These are phyloP conservation scores for Clunio marinus DNA, from an alignment of 2,888 invertebrate species.

Conservation along the genomic window DNA sequence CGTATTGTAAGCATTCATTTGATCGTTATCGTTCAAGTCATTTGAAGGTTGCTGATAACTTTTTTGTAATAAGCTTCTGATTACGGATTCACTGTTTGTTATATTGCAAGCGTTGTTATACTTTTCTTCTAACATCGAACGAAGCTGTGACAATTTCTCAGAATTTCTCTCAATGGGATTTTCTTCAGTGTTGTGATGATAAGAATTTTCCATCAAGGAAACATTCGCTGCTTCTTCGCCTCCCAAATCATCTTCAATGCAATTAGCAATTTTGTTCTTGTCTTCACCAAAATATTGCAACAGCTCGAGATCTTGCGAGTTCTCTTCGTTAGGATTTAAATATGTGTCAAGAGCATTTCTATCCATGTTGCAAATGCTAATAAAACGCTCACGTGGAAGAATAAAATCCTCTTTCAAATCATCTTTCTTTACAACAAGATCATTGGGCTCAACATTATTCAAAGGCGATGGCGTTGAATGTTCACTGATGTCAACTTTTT, in stretches of 20 bases:
- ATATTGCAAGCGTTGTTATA: slow-evolving; percentile 52
- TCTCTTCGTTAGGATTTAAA: slow-evolving; percentile 67
- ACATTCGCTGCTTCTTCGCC: slow-evolving; percentile 18
- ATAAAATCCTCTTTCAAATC: slow-evolving; percentile 51
- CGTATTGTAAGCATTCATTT: slow-evolving; percentile 24
- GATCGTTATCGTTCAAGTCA: background rate
- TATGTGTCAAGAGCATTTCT: slow-evolving; percentile 79
- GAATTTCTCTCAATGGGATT: slow-evolving; percentile 50
- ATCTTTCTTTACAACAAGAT: slow-evolving; percentile 30
- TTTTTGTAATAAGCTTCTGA: slow-evolving; percentile 37
- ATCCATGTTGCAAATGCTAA: slow-evolving; percentile 72
- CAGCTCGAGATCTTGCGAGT: slow-evolving; percentile 76
- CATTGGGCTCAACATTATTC: slow-evolving; percentile 27
- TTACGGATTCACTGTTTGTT: slow-evolving; percentile 46
- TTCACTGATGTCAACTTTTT: background rate
- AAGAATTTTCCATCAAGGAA: slow-evolving; percentile 42
- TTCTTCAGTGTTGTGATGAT: slow-evolving; percentile 42
- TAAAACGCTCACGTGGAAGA: slow-evolving; percentile 63
- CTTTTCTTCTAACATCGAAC: slow-evolving; percentile 66
- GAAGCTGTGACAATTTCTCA: slow-evolving; percentile 68
- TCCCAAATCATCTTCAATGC: slow-evolving; percentile 44
- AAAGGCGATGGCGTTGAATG: background rate
- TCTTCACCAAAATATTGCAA: slow-evolving; percentile 73
- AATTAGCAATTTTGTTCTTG: slow-evolving; percentile 42
- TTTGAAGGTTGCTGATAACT: slow-evolving; percentile 42